Percentiles rank a stretch among this genome's conserved stretches.
phyloP scores from a whole-genome alignment of 2,888 invertebrate genomes.

The Cheilosia urbana region DNA sequence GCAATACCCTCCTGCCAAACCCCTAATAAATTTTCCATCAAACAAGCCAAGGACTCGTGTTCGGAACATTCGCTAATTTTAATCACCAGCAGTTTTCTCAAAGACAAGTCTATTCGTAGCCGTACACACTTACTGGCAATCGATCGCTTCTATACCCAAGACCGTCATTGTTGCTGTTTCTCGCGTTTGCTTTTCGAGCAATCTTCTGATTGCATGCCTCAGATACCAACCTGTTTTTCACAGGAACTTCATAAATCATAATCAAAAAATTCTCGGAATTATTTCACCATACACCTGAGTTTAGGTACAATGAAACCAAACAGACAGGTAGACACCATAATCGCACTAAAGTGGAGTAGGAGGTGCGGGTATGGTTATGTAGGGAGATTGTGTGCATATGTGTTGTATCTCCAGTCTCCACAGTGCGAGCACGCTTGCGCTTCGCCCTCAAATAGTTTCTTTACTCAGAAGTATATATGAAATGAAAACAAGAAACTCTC shows the following conservation, averaged over 20 bases:
- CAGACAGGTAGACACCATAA: conserved; percentile 59
- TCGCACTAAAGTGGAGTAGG: conserved; percentile 1
- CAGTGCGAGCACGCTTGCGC: conserved; percentile 63
- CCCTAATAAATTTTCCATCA: conserved; percentile 32
- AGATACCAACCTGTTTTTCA: conserved; percentile 72
- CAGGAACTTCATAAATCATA: conserved; percentile 75
- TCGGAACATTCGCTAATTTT: conserved; percentile 12
- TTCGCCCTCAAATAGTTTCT: conserved; percentile 17
- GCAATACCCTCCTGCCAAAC: not conserved
- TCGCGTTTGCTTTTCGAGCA: conserved; percentile 13
- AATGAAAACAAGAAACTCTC: conserved; percentile 4
- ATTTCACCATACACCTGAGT: conserved; percentile 67
- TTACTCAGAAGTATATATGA: not conserved
- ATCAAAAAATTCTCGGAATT: conserved; percentile 73
- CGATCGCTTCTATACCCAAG: no score
- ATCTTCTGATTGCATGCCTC: conserved; percentile 54
- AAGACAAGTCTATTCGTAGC: conserved; percentile 31
- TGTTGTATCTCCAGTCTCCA: conserved; percentile 7
- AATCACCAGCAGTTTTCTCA: conserved; percentile 34
- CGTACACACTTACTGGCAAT: not conserved
- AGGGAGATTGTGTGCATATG: not conserved
- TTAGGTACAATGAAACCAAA: conserved; percentile 24
- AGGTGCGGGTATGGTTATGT: not conserved
- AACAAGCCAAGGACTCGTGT: not conserved
- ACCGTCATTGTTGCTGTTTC: conserved; percentile 3